Percentiles rank a stretch among this genome's conserved stretches.
These are phyloP conservation scores for Ptychadena robeensis DNA, from an alignment of 2,797 vertebrate genomes.

Conservation along the genomic window DNA sequence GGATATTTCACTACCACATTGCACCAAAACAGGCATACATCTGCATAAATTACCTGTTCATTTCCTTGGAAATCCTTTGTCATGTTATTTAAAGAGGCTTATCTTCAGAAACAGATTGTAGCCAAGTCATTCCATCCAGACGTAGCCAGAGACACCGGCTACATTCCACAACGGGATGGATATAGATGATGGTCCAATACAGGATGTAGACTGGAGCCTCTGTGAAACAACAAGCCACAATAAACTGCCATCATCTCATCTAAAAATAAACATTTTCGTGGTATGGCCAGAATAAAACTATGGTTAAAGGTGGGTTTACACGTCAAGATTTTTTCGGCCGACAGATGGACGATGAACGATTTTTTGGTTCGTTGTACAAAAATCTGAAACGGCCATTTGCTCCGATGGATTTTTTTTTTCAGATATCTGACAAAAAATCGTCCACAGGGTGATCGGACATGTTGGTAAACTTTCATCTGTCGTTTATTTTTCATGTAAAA, in stretches of 20 bases:
- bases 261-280: not conserved
- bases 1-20: not conserved
- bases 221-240: not conserved
- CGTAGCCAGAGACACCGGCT: not conserved
- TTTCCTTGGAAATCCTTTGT: not conserved
- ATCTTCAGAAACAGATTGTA: conserved; percentile 28
- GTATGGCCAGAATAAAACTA: not conserved
- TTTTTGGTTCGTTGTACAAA: too few species aligned
- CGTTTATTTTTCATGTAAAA: too few species aligned
- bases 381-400: too few species aligned
- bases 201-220: conserved; percentile 32
- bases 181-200: conserved; percentile 10
- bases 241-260: not conserved
- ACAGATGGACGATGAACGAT: too few species aligned
- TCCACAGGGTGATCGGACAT: too few species aligned
- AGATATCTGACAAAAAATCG: too few species aligned
- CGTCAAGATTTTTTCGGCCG: too few species aligned
- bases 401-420: too few species aligned
- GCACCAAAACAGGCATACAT: not conserved
- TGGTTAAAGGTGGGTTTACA: too few species aligned
- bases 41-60: conserved; percentile 1
- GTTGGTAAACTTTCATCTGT: too few species aligned
- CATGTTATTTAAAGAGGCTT: conserved; percentile 30
- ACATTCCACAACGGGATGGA: conserved; percentile 25
- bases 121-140: conserved; percentile 15